A percentile compares a stretch with the other conserved stretches of the same genome.
Evolutionary conservation across 1,140 invertebrate genomes (phyloP).

Genomic region (Cyclina sinensis): DNA sequence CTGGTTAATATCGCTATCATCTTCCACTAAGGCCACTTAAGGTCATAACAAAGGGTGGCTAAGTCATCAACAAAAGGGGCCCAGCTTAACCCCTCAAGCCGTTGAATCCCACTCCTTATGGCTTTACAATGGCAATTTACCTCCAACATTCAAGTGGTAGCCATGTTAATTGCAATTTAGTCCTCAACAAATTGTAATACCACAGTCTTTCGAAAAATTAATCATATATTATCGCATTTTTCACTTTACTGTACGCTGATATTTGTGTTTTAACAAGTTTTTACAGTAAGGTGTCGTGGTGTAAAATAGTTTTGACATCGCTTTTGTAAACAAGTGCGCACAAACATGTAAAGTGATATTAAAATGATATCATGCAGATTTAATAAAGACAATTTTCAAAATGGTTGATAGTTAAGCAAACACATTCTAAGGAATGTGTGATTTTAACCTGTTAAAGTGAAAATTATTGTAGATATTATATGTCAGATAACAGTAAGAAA

Average conservation of each 20-base stretch:
- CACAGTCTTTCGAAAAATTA: not conserved
- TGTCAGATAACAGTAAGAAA: not conserved
- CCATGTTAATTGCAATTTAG: constrained; percentile 47
- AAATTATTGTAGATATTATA: not conserved
- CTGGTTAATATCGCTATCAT: not conserved
- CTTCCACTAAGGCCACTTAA: not conserved
- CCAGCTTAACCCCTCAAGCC: not conserved
- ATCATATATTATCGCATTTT: constrained; percentile 24
- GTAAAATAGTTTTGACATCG: constrained; percentile 26
- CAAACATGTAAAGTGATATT: not conserved
- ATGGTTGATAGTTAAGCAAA: not conserved
- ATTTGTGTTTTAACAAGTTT: constrained; percentile 23
- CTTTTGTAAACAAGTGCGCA: not conserved
- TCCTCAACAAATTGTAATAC: not conserved
- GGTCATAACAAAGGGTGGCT: constrained; percentile 11
- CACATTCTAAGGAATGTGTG: not conserved
- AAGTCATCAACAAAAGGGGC: constrained; percentile 2
- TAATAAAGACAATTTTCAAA: constrained; percentile 27
- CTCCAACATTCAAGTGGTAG: not conserved
- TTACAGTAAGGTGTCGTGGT: not conserved
- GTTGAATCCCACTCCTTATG: not conserved
- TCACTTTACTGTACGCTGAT: not conserved
- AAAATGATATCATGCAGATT: constrained; percentile 2
- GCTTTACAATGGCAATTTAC: not conserved
- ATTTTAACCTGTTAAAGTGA: not conserved